A percentile compares a stretch with the other conserved stretches of the same genome.
Evolutionary conservation across 1,140 invertebrate genomes (phyloP).

Genomic region (Caligus rogercresseyi): DNA sequence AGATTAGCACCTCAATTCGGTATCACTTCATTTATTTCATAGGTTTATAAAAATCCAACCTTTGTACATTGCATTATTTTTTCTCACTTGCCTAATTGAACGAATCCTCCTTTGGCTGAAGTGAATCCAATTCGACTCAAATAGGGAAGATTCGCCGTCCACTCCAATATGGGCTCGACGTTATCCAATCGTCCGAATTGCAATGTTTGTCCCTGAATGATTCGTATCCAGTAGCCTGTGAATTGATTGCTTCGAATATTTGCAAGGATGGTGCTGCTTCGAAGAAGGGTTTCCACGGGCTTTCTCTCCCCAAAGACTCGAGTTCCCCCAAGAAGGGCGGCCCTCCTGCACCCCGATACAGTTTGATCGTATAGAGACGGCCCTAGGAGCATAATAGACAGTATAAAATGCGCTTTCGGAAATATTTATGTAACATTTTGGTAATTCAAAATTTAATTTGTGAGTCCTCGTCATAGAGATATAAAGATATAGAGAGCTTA

Average conservation of each 20-base stretch:
- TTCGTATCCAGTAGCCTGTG: background rate
- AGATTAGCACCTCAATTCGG: too few relatives aligned
- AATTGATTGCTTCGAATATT: background rate
- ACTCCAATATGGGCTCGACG: background rate
- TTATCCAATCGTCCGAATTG: background rate
- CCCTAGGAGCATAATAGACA: too few relatives aligned
- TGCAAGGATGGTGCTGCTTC: background rate
- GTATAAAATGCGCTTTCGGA: too few relatives aligned
- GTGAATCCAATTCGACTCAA: background rate
- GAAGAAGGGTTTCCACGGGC: background rate
- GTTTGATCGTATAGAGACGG: background rate
- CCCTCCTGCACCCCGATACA: background rate
- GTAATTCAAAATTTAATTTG: too few relatives aligned
- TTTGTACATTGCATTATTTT: too few relatives aligned
- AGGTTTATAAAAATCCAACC: too few relatives aligned
- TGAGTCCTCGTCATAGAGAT: too few relatives aligned
- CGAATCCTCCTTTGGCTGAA: background rate
- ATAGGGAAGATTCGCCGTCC: background rate
- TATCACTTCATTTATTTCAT: too few relatives aligned
- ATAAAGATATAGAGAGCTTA: too few relatives aligned
- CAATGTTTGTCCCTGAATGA: background rate
- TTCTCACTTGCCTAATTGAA: background rate
- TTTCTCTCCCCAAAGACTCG: background rate
- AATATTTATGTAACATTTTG: too few relatives aligned
- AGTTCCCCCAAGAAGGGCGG: background rate